Evolutionary conservation across 2,888 invertebrate genomes (phyloP), one percentile per base, ranked within the genome.

Genomic region (Pterostichus niger): DNA sequence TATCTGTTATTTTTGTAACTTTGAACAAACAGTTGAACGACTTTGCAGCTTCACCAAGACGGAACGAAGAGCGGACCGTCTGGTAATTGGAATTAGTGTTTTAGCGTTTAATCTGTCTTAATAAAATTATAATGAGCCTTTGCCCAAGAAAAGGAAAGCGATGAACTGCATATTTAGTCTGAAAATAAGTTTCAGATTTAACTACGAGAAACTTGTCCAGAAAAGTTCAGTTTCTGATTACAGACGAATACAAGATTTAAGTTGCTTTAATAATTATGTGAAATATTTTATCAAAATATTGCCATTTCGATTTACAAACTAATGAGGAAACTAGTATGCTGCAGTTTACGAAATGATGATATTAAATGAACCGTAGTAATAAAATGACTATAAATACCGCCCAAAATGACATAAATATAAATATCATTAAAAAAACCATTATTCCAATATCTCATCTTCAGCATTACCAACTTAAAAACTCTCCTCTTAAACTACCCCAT

Each of bases 31-130:
- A 52, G 52, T 13, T 13, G 40, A 40, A 40, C 40, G 10, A 10
- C n/a, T 6, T n/a, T 52, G 52, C n/a, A 9, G 52, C 52, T 52
- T 40, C 40, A 6, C 9, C 10, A 52, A 52, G 52, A 52, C 40
- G 40, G 6, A 40, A 5, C 40, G 40, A 40, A 40, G 40, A 40
- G 9, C 40, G 13, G 52, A 52, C n/a, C n/a, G 52, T 6, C 52
- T 52, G n/a, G 13, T 52, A 52, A 52, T 52, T 52, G 52, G 52
- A 13, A 13, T 52, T 52, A 13, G 52, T 52, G 52, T 52, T 13
- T 52, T 52, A 52, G n/a, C n/a, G 52, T 52, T 52, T 52, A 52
- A 52, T 52, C 52, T 52, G 52, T 52, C 13, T 52, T 52, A 40
- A 40, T 40, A 40, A 40, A 40, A 40, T 40, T 40, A 40, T 40